These are phyloP conservation scores for Pao palembangensis DNA, from an alignment of 2,113 vertebrate species.

Conservation along the genomic window DNA sequence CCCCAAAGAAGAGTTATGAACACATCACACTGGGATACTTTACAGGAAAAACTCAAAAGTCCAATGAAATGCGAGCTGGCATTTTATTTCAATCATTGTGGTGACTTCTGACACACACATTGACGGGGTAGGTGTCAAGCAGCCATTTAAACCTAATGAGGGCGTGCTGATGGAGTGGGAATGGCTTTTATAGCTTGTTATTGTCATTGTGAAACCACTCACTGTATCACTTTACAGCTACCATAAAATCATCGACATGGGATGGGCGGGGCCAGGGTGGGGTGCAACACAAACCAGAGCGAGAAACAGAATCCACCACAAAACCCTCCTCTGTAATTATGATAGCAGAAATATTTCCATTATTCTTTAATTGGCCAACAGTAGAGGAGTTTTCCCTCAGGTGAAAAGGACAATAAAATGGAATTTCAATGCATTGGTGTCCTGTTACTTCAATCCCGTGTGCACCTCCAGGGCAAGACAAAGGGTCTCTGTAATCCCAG, in stretches of 20 bases:
- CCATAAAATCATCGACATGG: conserved; percentile 49
- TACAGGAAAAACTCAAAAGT: conserved; percentile 1
- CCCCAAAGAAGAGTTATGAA: too few species aligned
- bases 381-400: conserved; percentile 12
- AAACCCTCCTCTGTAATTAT: conserved; percentile 36
- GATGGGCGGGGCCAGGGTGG: conserved; percentile 35
- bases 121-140: conserved; percentile 31
- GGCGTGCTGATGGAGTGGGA: conserved; percentile 53
- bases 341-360: conserved; percentile 42
- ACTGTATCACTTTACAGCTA: conserved; percentile 60
- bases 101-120: not conserved
- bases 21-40: not conserved
- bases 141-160: conserved; percentile 62
- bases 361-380: conserved; percentile 23
- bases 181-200: conserved; percentile 56
- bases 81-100: not conserved
- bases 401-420: conserved; percentile 7
- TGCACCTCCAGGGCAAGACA: not conserved
- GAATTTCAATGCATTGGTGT: conserved; percentile 22
- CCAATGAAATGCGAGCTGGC: conserved; percentile 24
- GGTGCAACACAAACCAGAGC: conserved; percentile 25
- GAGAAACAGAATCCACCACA: conserved; percentile 5
- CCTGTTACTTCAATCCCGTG: conserved; percentile 13
- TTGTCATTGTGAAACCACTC: conserved; percentile 60
- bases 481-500: too few species aligned